These are phyloP conservation scores for Hypomesus transpacificus DNA, from an alignment of 2,113 vertebrate genomes.

Conservation along the genomic window DNA sequence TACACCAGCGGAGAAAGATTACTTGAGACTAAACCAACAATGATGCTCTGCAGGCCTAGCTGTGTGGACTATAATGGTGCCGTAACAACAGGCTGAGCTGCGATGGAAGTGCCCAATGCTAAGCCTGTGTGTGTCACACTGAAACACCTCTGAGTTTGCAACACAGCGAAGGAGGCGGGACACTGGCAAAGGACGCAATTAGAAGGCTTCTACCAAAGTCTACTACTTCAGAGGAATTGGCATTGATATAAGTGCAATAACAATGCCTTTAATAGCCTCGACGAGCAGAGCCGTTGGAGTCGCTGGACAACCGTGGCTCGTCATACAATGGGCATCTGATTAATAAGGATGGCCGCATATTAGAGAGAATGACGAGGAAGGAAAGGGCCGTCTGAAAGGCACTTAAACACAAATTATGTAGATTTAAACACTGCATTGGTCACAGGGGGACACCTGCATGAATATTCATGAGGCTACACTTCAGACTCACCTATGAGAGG, in stretches of 20 bases:
- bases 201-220: conserved; percentile 7
- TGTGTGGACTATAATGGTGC: conserved; percentile 32
- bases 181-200: too few species aligned
- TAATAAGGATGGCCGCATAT: conserved; percentile 66
- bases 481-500: conserved; percentile 52
- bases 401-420: conserved; percentile 74
- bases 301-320: conserved; percentile 21
- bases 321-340: conserved; percentile 61
- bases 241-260: conserved; percentile 25
- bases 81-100: conserved; percentile 36
- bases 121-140: neutral
- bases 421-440: conserved; percentile 68
- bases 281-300: conserved; percentile 17
- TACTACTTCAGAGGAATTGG: conserved; percentile 31
- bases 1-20: neutral
- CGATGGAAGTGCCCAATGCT: neutral
- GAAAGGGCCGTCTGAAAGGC: conserved; percentile 69
- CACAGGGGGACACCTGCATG: conserved; percentile 51
- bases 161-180: neutral
- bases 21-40: conserved; percentile 52
- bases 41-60: conserved; percentile 39
- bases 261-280: conserved; percentile 23
- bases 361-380: conserved; percentile 59
- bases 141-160: neutral
- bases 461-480: conserved; percentile 66